Evolutionary conservation across 1,140 invertebrate genomes (phyloP).

Genomic region (Stegodyphus mimosarum): DNA sequence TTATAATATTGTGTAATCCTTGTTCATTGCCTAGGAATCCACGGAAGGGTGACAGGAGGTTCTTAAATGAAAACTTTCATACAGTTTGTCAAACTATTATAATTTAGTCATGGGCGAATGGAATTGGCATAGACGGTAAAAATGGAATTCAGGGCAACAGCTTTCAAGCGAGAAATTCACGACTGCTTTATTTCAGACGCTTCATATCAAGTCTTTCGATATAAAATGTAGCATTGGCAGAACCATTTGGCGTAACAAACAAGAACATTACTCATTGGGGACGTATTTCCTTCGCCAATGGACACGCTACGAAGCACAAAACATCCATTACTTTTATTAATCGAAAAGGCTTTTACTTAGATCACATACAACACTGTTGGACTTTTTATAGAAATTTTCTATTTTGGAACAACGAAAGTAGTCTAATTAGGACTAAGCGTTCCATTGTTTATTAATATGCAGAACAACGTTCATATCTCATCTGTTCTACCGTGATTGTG

Average conservation of each 20-base stretch:
- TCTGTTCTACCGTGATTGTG: too few relatives aligned
- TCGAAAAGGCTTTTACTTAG: conserved; percentile 45
- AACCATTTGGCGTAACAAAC: conserved; percentile 37
- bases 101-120: too few relatives aligned
- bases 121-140: not conserved
- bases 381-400: conserved; percentile 40
- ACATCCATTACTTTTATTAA: conserved; percentile 41
- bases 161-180: not conserved
- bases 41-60: too few relatives aligned
- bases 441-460: conserved; percentile 36
- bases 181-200: not conserved
- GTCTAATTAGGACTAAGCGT: conserved; percentile 34
- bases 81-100: too few relatives aligned
- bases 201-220: not conserved
- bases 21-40: too few relatives aligned
- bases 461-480: not conserved
- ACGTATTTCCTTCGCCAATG: conserved; percentile 4
- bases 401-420: conserved; percentile 18
- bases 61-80: too few relatives aligned
- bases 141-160: not conserved
- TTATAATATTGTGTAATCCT: too few relatives aligned
- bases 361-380: conserved; percentile 9
- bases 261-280: conserved; percentile 38
- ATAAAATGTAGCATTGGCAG: conserved; percentile 10
- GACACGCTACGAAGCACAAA: conserved; percentile 21